Base-by-base conservation (phyloP, 1,140 invertebrate genomes). In the Formica exsecta region DNA sequence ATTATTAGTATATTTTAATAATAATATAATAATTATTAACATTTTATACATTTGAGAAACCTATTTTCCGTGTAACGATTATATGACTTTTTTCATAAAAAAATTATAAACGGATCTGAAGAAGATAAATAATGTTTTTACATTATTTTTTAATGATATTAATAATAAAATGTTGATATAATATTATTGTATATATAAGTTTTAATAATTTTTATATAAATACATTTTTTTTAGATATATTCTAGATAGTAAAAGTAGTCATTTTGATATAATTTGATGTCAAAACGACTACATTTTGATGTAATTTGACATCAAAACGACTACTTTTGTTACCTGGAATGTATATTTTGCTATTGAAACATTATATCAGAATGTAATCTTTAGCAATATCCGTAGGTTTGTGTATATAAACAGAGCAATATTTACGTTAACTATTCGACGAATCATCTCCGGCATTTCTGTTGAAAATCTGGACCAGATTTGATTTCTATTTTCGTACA, bases 401-500 rank as follows among this genome's bases (percentile, higher is more conserved):
- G 8, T 79, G 13, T 25, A n/a, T 48, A 36, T 57, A 36, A 29
- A 32, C 54, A 38, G 32, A 44, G 3, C 0, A 2, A 4, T 19
- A 8, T 54, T 68, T 65, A 54, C 2, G 38, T 77, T 85, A 65
- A 71, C 51, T 66, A 44, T 54, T 19, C n/a, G n/a, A 32, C 64
- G 38, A 74, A 77, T 5, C 0, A 64, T 77, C 41, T 41, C 80
- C 80, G 59, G 51, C 85, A 89, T 91, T 65, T 64, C 44, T 84
- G 66, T 48, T 76, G 83, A 92, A 86, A 16, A 84, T 93, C 84
- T 92, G 36, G 70, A 92, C 83, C 76, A 76, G 77, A 71, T 94
- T 91, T 92, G 88, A 92, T 93, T 92, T 93, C 48, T 95, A 95
- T 94, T 95, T 95, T 89, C 79, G 91, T 91, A 90, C 89, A 76